Percentiles rank a stretch among this genome's conserved stretches.
phyloP scores from a whole-genome alignment of 2,888 invertebrate genomes.

The Rosalia funebris region DNA sequence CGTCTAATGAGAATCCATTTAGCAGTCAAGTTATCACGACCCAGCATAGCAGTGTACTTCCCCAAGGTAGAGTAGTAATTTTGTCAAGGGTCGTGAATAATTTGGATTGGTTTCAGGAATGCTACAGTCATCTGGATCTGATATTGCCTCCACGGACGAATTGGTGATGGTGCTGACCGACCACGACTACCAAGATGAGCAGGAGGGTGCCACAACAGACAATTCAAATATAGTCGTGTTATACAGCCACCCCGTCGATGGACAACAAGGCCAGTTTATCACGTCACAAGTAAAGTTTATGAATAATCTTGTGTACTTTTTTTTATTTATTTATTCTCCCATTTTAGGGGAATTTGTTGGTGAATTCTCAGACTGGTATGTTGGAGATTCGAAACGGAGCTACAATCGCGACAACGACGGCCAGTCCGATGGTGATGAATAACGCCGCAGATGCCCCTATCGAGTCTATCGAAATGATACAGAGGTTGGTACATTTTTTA shows the following conservation, averaged over 20 bases:
- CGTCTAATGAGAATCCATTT: conserved; percentile 36
- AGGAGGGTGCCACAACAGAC: conserved; percentile 59
- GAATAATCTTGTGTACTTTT: not conserved
- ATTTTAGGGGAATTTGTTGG: conserved; percentile 62
- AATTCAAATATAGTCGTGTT: conserved; percentile 73
- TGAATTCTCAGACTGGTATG: conserved; percentile 62
- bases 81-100: no score
- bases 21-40: conserved; percentile 47
- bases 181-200: conserved; percentile 65
- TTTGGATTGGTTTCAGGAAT: conserved; percentile 55
- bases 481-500: conserved; percentile 61
- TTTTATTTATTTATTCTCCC: conserved; percentile 1
- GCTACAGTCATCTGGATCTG: conserved; percentile 58
- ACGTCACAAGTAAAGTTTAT: conserved; percentile 56
- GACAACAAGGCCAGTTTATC: conserved; percentile 68
- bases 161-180: conserved; percentile 73
- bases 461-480: conserved; percentile 64
- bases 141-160: conserved; percentile 68
- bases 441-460: conserved; percentile 50
- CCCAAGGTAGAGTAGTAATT: no score
- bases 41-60: conserved; percentile 49
- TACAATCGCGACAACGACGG: conserved; percentile 46
- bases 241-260: conserved; percentile 71
- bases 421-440: conserved; percentile 50
- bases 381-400: conserved; percentile 58